phyloP scores from a whole-genome alignment of 2,888 invertebrate genomes.

The Trachelus iudaicus region DNA sequence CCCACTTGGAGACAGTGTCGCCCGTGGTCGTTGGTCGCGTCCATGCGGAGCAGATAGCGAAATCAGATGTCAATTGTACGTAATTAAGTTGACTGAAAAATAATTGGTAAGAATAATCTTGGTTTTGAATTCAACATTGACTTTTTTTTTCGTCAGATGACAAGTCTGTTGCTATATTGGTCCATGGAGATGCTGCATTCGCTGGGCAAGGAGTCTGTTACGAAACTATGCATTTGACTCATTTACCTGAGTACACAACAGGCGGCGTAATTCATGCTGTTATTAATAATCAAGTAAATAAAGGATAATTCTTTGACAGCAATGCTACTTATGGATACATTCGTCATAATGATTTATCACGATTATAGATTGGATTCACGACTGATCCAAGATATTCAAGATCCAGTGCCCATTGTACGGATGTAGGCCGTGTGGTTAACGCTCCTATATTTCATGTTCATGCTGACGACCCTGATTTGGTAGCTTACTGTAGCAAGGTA shows the following conservation, averaged over 20 bases:
- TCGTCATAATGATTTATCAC: neutral
- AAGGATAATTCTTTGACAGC: neutral
- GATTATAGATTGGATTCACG: slow-evolving; percentile 84
- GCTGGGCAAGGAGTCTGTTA: slow-evolving; percentile 76
- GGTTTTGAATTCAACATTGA: neutral
- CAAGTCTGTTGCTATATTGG: slow-evolving; percentile 74
- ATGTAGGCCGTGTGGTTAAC: slow-evolving; percentile 90
- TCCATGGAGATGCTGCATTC: slow-evolving; percentile 78
- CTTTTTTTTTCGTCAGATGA: slow-evolving; percentile 55
- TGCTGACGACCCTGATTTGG: slow-evolving; percentile 93
- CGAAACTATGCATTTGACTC: slow-evolving; percentile 73
- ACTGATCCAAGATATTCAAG: slow-evolving; percentile 89
- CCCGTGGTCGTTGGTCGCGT: slow-evolving; percentile 90
- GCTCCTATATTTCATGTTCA: slow-evolving; percentile 97
- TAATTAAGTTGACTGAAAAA: neutral
- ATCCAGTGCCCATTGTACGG: slow-evolving; percentile 90
- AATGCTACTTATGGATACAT: neutral
- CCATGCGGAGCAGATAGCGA: slow-evolving; percentile 87
- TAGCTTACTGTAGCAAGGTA: slow-evolving; percentile 86
- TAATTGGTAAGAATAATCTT: slow-evolving; percentile 38
- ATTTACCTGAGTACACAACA: slow-evolving; percentile 74
- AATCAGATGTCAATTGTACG: slow-evolving; percentile 79
- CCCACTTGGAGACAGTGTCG: slow-evolving; percentile 90
- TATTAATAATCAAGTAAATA: slow-evolving; percentile 69
- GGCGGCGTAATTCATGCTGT: slow-evolving; percentile 75